Conservation (phyloP, 92 coral and sea anemone genomes). For the Epizoanthus rinbou region DNA sequence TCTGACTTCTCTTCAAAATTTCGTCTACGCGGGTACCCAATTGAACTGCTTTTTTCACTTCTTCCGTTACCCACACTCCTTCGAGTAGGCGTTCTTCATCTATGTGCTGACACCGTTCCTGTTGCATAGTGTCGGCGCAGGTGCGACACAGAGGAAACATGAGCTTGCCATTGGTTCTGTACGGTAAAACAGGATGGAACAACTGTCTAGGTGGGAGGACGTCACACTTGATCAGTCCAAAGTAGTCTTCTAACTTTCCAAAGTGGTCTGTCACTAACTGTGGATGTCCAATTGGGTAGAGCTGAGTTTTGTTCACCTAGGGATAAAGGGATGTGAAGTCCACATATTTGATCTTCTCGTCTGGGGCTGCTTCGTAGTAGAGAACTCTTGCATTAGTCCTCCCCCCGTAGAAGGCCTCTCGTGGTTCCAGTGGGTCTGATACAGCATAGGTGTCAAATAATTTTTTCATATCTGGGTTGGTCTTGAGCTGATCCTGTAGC, state of each 20-base stretch:
- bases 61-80: conserved; percentile 63
- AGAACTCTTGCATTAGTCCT: conserved; percentile 8
- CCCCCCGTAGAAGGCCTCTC: conserved; percentile 35
- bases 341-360: conserved; percentile 47
- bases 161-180: conserved; percentile 34
- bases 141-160: conserved; percentile 57
- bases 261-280: conserved; percentile 48
- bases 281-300: conserved; percentile 44
- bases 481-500: conserved; percentile 5
- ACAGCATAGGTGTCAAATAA: not conserved
- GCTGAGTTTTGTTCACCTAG: conserved; percentile 10
- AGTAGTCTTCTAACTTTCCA: conserved; percentile 42
- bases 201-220: conserved; percentile 62
- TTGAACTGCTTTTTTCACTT: conserved; percentile 51
- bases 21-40: conserved; percentile 43
- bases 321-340: conserved; percentile 44
- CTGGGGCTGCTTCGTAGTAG: conserved; percentile 7
- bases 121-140: conserved; percentile 36
- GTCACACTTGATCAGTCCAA: conserved; percentile 58
- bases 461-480: not conserved
- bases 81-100: conserved; percentile 50
- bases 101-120: conserved; percentile 47
- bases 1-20: conserved; percentile 22
- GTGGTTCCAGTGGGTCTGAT: conserved; percentile 38
- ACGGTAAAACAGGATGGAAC: conserved; percentile 68